Percentiles rank a stretch among this genome's conserved stretches.
Evolutionary conservation across 2,888 invertebrate species (phyloP).

Genomic region (Sphaerophoria rueppellii): DNA sequence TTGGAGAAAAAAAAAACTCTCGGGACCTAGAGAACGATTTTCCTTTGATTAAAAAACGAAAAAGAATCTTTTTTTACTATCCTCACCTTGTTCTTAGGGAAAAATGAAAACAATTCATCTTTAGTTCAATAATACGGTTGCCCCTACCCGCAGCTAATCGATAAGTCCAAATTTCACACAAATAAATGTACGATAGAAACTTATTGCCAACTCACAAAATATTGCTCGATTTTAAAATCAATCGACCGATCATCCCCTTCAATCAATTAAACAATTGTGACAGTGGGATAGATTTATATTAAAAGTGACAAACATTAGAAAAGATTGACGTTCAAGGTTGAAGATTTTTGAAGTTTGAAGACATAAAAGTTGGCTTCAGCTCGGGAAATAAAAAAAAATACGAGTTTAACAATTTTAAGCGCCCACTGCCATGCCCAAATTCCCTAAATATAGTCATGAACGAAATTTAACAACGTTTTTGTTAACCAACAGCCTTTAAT

Average conservation of each 20-base stretch:
- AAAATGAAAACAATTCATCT: conserved; percentile 11
- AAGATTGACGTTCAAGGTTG: too few species aligned
- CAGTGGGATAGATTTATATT: neutral
- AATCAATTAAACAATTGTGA: neutral
- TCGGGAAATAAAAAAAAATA: too few species aligned
- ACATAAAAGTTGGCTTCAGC: too few species aligned
- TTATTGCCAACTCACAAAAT: conserved; percentile 37
- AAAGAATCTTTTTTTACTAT: neutral
- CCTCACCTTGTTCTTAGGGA: conserved; percentile 1
- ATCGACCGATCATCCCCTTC: conserved; percentile 24
- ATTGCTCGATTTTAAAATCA: conserved; percentile 37
- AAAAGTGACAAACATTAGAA: neutral
- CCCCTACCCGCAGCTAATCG: conserved; percentile 47
- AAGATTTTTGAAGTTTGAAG: too few species aligned
- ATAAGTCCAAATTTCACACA: conserved; percentile 59
- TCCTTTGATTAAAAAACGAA: conserved; percentile 36
- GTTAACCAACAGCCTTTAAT: too few species aligned
- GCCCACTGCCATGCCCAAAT: too few species aligned
- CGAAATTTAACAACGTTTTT: too few species aligned
- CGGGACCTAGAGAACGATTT: neutral
- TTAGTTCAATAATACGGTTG: conserved; percentile 30
- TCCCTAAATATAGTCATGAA: too few species aligned
- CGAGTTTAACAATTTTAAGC: too few species aligned
- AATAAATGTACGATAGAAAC: conserved; percentile 27
- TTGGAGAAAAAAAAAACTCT: neutral